Conservation (phyloP, 1,140 invertebrate genomes). For the Chrysopa pallens region DNA sequence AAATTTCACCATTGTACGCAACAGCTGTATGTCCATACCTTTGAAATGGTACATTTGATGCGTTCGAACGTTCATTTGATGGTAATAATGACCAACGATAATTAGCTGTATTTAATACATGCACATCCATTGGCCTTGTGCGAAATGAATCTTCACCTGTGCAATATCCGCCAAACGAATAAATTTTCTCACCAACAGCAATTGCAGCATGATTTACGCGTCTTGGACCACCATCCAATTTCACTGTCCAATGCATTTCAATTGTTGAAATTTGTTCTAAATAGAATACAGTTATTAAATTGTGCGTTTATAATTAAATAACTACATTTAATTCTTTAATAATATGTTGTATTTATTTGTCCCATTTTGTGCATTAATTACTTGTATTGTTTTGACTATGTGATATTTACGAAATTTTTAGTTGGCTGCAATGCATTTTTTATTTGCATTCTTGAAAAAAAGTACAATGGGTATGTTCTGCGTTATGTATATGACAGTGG, state of each 20-base stretch:
- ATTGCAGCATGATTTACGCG: conserved; percentile 84
- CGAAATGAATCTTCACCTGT: conserved; percentile 55
- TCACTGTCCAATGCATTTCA: conserved; percentile 56
- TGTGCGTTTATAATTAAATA: too few species aligned
- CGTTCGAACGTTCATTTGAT: conserved; percentile 11
- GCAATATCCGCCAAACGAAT: conserved; percentile 82
- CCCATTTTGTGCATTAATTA: too few species aligned
- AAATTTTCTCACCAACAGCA: conserved; percentile 59
- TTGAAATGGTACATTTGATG: conserved; percentile 28
- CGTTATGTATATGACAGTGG: too few species aligned
- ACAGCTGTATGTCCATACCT: conserved; percentile 81
- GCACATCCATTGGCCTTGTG: conserved; percentile 64
- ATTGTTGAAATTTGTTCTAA: background rate
- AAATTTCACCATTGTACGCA: conserved; percentile 53
- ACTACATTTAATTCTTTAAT: too few species aligned
- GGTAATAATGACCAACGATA: conserved; percentile 31
- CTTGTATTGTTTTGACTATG: too few species aligned
- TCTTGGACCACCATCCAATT: conserved; percentile 62
- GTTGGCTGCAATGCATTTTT: too few species aligned
- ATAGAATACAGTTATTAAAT: background rate
- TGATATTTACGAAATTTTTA: too few species aligned
- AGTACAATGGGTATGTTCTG: too few species aligned
- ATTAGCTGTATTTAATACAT: conserved; percentile 63
- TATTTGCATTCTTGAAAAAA: too few species aligned
- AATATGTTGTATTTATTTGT: too few species aligned